Evolutionary conservation across 2,797 vertebrate genomes (phyloP).

Genomic region (Cottoperca gobio): DNA sequence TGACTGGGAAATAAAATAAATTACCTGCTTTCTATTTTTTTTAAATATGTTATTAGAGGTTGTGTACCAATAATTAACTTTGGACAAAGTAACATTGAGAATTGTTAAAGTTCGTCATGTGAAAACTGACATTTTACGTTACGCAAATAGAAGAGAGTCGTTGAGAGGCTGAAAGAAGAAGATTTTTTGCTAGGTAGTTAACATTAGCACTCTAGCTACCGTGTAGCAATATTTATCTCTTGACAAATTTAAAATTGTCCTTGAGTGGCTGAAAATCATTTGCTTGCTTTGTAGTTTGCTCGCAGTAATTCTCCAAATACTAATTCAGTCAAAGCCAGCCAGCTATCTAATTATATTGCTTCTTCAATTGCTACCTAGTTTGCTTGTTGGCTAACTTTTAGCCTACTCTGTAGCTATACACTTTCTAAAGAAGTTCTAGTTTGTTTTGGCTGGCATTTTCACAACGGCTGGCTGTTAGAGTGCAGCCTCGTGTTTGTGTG

Average conservation of each 20-base stretch:
- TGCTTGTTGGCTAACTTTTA: not conserved
- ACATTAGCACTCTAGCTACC: not conserved
- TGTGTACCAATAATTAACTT: not conserved
- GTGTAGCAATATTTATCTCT: not conserved
- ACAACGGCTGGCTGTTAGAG: not conserved
- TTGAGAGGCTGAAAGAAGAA: not conserved
- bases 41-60: too few species aligned
- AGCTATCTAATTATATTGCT: not conserved
- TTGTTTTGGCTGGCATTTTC: not conserved
- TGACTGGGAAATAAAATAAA: not conserved
- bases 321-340: not conserved
- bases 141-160: not conserved
- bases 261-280: too few species aligned
- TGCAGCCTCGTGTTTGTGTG: not conserved
- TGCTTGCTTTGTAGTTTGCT: too few species aligned
- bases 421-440: too few species aligned
- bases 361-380: not conserved
- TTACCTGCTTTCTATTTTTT: not conserved
- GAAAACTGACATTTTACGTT: not conserved
- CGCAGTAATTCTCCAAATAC: too few species aligned
- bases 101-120: not conserved
- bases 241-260: not conserved
- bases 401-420: not conserved
- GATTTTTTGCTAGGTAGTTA: not conserved
- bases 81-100: not conserved